Evolutionary conservation across 1,140 invertebrate genomes (phyloP), one percentile per base, ranked within the genome.

Genomic region (Megathymus violae): DNA sequence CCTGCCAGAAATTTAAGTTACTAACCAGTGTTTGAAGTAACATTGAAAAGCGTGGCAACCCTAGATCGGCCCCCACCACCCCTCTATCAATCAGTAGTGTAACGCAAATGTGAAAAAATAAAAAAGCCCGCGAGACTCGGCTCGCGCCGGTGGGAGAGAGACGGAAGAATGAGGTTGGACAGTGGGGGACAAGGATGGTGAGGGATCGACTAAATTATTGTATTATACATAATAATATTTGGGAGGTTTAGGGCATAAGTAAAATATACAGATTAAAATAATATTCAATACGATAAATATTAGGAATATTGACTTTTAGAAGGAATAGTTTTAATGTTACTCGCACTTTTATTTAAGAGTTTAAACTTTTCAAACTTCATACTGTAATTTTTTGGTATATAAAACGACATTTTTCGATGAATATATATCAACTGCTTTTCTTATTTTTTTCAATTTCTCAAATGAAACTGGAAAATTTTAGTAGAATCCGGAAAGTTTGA

Each of bases 171-270:
- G 9, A 3, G 13, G 22, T 7, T 3, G 2, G 0, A 9, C 9
- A 38, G 5, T 7, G 62, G 6, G 16, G n/a, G 58, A 80, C 19
- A 41, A 59, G 54, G 77, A 76, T 1, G 52, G 25, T 50, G 44
- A 52, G 68, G 62, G 74, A 74, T 76, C 74, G 76, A 81, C 82
- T 82, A 82, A 82, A 82, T 85, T 82, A 82, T 82, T 75, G 70
- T 79, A 78, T 82, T 81, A 85, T 85, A 81, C 76, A 75, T 85
- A 78, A 82, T 80, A 82, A 76, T 79, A 80, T 82, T 80, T 73
- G 78, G 71, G 69, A 70, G 69, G 67, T 62, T 67, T 52, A 14
- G 14, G 38, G 74, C 69, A 76, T 71, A 74, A 51, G 67, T 10
- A 19, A 67, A 69, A 65, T 58, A 27, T 48, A 38, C 4, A 75